Evolutionary conservation across 1,140 invertebrate species (phyloP).

Genomic region (Ceratina australensis): DNA sequence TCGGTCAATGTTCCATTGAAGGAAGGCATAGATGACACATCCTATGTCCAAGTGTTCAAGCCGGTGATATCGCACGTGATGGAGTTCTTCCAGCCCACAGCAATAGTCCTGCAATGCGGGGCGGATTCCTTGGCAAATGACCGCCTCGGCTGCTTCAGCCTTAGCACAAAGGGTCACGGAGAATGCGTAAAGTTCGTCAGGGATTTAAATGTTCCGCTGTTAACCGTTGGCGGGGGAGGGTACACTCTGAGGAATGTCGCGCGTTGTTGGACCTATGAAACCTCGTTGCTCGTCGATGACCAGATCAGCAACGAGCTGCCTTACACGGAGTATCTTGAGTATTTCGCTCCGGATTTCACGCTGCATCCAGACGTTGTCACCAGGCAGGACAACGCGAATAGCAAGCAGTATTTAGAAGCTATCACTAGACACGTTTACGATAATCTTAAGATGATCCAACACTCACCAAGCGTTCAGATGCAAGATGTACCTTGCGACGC

Average conservation of each 20-base stretch:
- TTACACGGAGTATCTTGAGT: conserved; percentile 96
- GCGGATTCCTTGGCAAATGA: conserved; percentile 98
- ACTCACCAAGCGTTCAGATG: conserved; percentile 96
- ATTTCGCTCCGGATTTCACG: conserved; percentile 97
- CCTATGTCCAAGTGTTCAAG: conserved; percentile 96
- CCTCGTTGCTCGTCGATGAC: conserved; percentile 94
- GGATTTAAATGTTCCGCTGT: conserved; percentile 94
- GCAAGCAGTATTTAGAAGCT: conserved; percentile 93
- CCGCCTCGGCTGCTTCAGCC: conserved; percentile 92
- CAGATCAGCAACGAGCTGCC: conserved; percentile 95
- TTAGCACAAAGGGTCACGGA: conserved; percentile 94
- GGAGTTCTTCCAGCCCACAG: conserved; percentile 97
- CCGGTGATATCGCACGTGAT: conserved; percentile 96
- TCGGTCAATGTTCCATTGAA: conserved; percentile 98
- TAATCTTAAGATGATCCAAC: conserved; percentile 93
- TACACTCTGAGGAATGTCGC: conserved; percentile 99
- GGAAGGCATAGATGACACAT: conserved; percentile 97
- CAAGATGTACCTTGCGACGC: conserved; percentile 92
- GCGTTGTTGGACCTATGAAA: conserved; percentile 99
- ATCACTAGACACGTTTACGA: conserved; percentile 91
- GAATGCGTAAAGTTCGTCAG: conserved; percentile 99
- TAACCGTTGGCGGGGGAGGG: conserved; percentile 97
- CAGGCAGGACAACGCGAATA: conserved; percentile 94
- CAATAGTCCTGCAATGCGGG: conserved; percentile 98
- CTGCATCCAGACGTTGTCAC: conserved; percentile 93